Evolutionary conservation across 2,888 invertebrate genomes (phyloP), one percentile per base, ranked within the genome.

Genomic region (Itoplectis maculator): DNA sequence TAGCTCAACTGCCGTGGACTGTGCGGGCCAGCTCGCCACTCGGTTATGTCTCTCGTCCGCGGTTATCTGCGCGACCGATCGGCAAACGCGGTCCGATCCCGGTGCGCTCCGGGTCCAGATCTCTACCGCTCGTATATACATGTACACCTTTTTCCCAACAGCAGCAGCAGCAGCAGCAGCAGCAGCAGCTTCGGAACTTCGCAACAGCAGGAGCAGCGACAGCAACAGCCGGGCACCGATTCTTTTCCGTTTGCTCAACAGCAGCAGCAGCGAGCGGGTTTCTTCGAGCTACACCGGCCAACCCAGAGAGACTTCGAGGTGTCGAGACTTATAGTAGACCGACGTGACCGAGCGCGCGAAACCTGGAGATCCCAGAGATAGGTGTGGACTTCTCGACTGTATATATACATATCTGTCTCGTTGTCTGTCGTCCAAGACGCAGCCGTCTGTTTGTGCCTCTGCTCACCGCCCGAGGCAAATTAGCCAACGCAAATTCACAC

Each of bases 301-400:
- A 77, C 83, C 73, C 56, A n/a, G 72, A 65, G 74, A 79, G 78
- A 81, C 79, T 81, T 40, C 84, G 86, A 89, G 88, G 89, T 89
- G 89, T 89, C 88, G 88, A 88, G 89, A 88, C 88, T 88, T 87
- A 61, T 75, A 88, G 88, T 86, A 89, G 86, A 81, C 72, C 72
- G 79, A 79, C 82, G 79, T 81, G 74, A 76, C 75, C 79, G 59
- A 81, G 65, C 79, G 72, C 74, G 79, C 65, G 77, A 72, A 72
- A 70, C 69, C 83, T 80, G 84, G 82, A 88, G 89, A 88, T 88
- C 84, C 59, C 70, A n/a, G 79, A 86, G 88, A 89, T 88, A 88
- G 86, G 79, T 23, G 42, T 4, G 9, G 4, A 23, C 4, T 15
- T 4, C 23, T 7, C 20, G 51, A 20, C 2, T 51, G 20, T 51